Conservation (phyloP, 1,140 invertebrate genomes). For the Macrotrachela quadricornifera region DNA sequence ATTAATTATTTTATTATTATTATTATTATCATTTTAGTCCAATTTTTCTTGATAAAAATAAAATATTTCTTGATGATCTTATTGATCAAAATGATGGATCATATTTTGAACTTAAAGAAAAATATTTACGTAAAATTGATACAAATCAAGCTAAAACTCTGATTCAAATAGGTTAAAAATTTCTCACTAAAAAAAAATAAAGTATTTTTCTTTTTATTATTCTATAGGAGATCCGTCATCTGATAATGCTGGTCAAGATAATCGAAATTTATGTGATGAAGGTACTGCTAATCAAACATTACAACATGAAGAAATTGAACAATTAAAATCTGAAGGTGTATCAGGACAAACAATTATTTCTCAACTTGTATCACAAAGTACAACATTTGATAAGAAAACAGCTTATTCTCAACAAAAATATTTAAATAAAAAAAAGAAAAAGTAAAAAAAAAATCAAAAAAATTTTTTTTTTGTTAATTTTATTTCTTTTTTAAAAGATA, state of each 20-base stretch:
- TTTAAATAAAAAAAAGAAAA: constrained; percentile 71
- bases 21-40: constrained; percentile 15
- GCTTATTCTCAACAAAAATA: constrained; percentile 82
- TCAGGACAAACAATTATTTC: constrained; percentile 49
- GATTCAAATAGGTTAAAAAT: neutral
- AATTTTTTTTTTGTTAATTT: neutral
- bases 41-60: constrained; percentile 22
- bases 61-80: constrained; percentile 44
- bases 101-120: constrained; percentile 45
- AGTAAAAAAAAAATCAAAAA: constrained; percentile 40
- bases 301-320: constrained; percentile 54
- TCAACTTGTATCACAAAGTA: constrained; percentile 64
- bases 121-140: constrained; percentile 27
- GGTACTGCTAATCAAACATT: constrained; percentile 56
- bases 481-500: neutral
- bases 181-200: too few species aligned
- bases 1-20: too few species aligned
- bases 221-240: constrained; percentile 4
- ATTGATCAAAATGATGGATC: constrained; percentile 51
- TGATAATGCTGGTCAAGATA: constrained; percentile 42
- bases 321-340: constrained; percentile 38
- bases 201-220: neutral
- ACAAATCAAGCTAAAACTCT: constrained; percentile 28
- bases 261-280: constrained; percentile 58
- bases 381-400: constrained; percentile 56